phyloP scores from a whole-genome alignment of 2,888 invertebrate species.

The Apamea monoglypha region DNA sequence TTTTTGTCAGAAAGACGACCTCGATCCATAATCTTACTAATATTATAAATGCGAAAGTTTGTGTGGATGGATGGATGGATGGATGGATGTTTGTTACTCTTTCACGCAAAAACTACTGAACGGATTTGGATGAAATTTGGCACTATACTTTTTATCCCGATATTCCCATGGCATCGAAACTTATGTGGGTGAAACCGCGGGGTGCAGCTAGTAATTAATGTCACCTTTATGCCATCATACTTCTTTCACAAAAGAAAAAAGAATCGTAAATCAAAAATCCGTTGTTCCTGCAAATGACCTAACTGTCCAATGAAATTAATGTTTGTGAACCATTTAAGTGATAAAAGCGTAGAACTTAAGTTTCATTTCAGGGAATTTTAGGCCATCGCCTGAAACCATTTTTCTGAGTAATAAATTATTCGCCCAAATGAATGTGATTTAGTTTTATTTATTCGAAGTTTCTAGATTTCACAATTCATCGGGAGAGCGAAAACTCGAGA shows the following conservation, averaged over 20 bases:
- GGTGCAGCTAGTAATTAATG: no score
- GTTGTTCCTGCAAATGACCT: constrained; percentile 54
- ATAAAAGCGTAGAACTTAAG: constrained; percentile 20
- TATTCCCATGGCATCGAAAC: no score
- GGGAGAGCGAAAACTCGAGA: background rate
- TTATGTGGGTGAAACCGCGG: no score
- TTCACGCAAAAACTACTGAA: no score
- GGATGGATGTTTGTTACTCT: no score
- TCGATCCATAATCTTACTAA: constrained; percentile 7
- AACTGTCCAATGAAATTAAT: constrained; percentile 53
- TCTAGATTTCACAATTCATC: background rate
- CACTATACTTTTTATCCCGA: no score
- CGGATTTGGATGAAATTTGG: no score
- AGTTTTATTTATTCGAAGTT: constrained; percentile 31
- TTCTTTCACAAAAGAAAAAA: constrained; percentile 17
- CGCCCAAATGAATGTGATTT: constrained; percentile 33
- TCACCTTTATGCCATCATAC: background rate
- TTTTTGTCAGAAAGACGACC: background rate
- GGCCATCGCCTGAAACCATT: constrained; percentile 28
- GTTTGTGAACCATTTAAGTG: constrained; percentile 30
- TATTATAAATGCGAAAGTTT: no score
- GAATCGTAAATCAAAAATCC: constrained; percentile 29
- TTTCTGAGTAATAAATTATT: constrained; percentile 52
- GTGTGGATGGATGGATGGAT: no score
- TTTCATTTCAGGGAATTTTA: constrained; percentile 39